Conservation (phyloP, 2,113 vertebrate genomes). For the Hippoglossus stenolepis region DNA sequence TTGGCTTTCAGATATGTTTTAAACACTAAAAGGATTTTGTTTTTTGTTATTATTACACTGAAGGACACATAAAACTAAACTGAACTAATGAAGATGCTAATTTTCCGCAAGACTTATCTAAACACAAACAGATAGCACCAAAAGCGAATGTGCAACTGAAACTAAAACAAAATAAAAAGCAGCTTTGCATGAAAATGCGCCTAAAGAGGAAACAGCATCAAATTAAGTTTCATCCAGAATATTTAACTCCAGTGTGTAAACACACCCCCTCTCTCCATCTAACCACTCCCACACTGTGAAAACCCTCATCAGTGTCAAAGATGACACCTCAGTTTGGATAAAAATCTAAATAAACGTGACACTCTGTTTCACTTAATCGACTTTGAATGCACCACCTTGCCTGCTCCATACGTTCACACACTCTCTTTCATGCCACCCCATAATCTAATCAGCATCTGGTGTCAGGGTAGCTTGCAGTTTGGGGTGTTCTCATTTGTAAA, state of each 20-base stretch:
- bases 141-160: constrained; percentile 22
- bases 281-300: constrained; percentile 19
- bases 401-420: constrained; percentile 60
- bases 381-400: constrained; percentile 49
- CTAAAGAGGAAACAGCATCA: constrained; percentile 16
- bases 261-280: constrained; percentile 1
- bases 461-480: constrained; percentile 59
- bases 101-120: constrained; percentile 46
- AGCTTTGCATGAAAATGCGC: no score
- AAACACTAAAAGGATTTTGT: not conserved
- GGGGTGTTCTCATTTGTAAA: constrained; percentile 75
- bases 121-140: constrained; percentile 34
- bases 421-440: constrained; percentile 52
- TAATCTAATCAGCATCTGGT: constrained; percentile 76
- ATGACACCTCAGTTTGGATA: constrained; percentile 33
- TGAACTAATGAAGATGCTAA: constrained; percentile 15
- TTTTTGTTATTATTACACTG: constrained; percentile 9
- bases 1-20: no score
- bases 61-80: constrained; percentile 29
- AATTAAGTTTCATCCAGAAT: constrained; percentile 5
- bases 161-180: no score
- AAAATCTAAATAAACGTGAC: constrained; percentile 34
- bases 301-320: constrained; percentile 25
- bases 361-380: constrained; percentile 59
- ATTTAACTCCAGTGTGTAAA: constrained; percentile 5